Conservation (phyloP, 2,113 vertebrate genomes). For the Salvator merianae region DNA sequence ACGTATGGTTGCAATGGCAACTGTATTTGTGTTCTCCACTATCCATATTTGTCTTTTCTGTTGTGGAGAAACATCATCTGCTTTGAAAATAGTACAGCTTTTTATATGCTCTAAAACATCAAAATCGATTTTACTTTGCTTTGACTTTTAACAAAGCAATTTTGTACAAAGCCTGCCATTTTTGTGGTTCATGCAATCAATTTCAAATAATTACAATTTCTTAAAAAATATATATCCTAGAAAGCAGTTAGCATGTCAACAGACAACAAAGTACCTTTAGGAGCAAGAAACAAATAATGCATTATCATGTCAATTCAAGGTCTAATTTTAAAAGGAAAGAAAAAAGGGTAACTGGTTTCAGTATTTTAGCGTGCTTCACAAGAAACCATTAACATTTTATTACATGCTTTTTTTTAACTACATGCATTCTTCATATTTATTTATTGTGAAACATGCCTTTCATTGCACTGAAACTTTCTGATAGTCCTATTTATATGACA, state of each 20-base stretch:
- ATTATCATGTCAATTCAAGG: neutral
- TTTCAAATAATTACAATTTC: constrained; percentile 47
- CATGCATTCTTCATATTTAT: neutral
- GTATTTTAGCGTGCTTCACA: too few species aligned
- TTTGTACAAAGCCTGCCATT: constrained; percentile 55
- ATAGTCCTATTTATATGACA: neutral
- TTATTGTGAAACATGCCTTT: neutral
- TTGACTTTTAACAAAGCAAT: constrained; percentile 26
- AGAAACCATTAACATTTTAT: neutral
- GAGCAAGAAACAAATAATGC: neutral
- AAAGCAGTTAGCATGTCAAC: constrained; percentile 28
- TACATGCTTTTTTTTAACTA: neutral
- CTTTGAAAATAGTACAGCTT: constrained; percentile 6
- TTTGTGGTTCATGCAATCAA: constrained; percentile 49
- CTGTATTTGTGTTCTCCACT: neutral
- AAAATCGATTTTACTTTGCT: constrained; percentile 31
- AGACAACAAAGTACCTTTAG: constrained; percentile 37
- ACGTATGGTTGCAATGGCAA: neutral
- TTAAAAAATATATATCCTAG: constrained; percentile 1
- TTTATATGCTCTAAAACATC: constrained; percentile 28
- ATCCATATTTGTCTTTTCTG: neutral
- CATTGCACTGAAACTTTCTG: neutral
- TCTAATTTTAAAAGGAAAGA: neutral
- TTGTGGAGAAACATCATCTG: neutral
- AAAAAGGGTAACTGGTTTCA: neutral